Percentiles rank a stretch among this genome's conserved stretches.
Evolutionary conservation across 2,888 invertebrate genomes (phyloP).

Genomic region (Leptinotarsa tumamoca): DNA sequence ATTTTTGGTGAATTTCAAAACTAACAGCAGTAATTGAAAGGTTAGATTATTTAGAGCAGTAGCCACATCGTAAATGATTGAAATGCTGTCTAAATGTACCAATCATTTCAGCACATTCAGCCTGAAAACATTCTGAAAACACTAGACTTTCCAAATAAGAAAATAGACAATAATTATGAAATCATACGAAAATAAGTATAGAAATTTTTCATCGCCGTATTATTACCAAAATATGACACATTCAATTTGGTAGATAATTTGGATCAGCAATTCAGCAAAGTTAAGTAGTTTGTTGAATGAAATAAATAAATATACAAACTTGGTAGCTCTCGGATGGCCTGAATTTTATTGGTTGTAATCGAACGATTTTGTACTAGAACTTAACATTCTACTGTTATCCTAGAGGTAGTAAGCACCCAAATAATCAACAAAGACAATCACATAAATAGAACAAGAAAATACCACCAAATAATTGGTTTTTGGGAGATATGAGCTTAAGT

Average conservation of each 20-base stretch:
- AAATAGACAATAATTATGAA: too few relatives aligned
- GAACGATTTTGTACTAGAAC: not conserved
- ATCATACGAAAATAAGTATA: too few relatives aligned
- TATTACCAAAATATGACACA: not conserved
- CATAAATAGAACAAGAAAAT: constrained; percentile 33
- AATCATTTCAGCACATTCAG: too few relatives aligned
- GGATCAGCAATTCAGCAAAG: not conserved
- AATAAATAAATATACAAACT: not conserved
- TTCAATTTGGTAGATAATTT: not conserved
- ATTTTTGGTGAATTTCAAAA: too few relatives aligned
- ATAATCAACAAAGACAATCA: constrained; percentile 27
- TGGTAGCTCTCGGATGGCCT: not conserved
- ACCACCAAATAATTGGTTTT: constrained; percentile 17
- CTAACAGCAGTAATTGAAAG: too few relatives aligned
- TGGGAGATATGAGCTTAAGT: constrained; percentile 47
- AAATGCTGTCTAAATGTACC: too few relatives aligned
- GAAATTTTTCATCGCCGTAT: too few relatives aligned
- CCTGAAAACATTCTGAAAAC: too few relatives aligned
- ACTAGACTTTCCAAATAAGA: too few relatives aligned
- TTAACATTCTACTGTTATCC: not conserved
- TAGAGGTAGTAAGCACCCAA: constrained; percentile 29
- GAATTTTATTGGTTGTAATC: not conserved
- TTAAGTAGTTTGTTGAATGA: not conserved
- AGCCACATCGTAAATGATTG: too few relatives aligned
- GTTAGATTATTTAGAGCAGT: too few relatives aligned